A percentile compares a stretch with the other conserved stretches of the same genome.
phyloP scores from a whole-genome alignment of 37 sponge, comb jelly and placozoan genomes.

The Geodia barretti region DNA sequence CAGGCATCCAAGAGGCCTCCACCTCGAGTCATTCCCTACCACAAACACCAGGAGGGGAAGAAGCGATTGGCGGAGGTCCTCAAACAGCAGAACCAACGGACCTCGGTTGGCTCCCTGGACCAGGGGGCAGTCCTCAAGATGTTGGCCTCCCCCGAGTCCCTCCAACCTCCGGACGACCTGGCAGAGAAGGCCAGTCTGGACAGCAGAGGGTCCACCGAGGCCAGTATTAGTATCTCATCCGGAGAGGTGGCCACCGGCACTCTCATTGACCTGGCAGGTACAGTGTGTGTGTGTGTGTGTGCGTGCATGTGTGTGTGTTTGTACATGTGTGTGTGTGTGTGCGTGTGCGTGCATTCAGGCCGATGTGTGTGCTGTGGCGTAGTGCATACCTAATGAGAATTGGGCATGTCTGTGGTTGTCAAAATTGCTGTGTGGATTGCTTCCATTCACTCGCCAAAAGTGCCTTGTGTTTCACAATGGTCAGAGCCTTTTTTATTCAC shows the following conservation, averaged over 20 bases:
- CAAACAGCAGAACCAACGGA: constrained; percentile 14
- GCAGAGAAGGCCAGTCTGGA: constrained; percentile 31
- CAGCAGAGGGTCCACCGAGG: constrained; percentile 37
- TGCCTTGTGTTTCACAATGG: too few species aligned
- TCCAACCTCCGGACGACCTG: constrained; percentile 22
- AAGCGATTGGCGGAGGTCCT: constrained; percentile 38
- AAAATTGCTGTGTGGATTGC: too few species aligned
- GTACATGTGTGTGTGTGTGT: too few species aligned
- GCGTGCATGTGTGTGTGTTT: too few species aligned
- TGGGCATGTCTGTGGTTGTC: too few species aligned
- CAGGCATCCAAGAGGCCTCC: constrained; percentile 26
- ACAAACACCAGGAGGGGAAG: constrained; percentile 54
- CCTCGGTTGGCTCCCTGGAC: neutral
- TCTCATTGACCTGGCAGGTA: constrained; percentile 41
- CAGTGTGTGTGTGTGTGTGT: too few species aligned
- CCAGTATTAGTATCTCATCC: neutral
- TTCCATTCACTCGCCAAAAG: too few species aligned
- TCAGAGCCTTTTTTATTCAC: too few species aligned
- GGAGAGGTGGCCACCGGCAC: constrained; percentile 51
- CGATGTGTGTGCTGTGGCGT: too few species aligned
- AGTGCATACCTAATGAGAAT: too few species aligned
- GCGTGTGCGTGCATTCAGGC: too few species aligned
- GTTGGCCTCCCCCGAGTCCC: constrained; percentile 28
- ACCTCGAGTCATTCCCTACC: constrained; percentile 60
- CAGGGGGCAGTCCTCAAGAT: neutral